These are phyloP conservation scores for Coracopsis vasa DNA, from an alignment of 2,113 vertebrate genomes.

Conservation along the genomic window DNA sequence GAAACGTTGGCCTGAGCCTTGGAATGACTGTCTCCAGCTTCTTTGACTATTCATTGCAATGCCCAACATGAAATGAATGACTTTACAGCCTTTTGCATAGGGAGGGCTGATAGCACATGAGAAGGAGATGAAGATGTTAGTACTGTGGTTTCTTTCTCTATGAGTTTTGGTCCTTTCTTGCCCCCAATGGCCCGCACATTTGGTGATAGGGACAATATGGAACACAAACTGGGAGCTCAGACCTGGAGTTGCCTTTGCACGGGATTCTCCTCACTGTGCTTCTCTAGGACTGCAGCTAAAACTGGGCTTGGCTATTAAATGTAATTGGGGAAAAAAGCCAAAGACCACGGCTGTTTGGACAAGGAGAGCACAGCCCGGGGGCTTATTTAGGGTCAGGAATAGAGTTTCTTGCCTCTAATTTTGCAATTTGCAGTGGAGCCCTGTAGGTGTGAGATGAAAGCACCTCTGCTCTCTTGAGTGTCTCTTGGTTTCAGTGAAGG, in stretches of 20 bases:
- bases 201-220: neutral
- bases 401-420: neutral
- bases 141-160: neutral
- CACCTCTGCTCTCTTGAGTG: neutral
- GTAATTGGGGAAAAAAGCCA: neutral
- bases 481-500: neutral
- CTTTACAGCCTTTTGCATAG: neutral
- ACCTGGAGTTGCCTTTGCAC: neutral
- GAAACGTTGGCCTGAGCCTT: neutral
- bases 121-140: neutral
- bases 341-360: neutral
- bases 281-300: neutral
- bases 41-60: neutral
- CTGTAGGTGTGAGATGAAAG: neutral
- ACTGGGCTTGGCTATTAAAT: neutral
- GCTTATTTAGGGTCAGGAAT: neutral
- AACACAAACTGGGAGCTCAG: neutral
- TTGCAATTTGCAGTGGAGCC: neutral
- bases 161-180: neutral
- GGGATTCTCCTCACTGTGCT: neutral
- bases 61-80: neutral
- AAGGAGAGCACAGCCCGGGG: neutral
- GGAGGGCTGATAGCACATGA: neutral
- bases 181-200: accelerated
- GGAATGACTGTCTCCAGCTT: neutral